phyloP scores from a whole-genome alignment of 2,797 vertebrate species.

The Nothura maculosa region DNA sequence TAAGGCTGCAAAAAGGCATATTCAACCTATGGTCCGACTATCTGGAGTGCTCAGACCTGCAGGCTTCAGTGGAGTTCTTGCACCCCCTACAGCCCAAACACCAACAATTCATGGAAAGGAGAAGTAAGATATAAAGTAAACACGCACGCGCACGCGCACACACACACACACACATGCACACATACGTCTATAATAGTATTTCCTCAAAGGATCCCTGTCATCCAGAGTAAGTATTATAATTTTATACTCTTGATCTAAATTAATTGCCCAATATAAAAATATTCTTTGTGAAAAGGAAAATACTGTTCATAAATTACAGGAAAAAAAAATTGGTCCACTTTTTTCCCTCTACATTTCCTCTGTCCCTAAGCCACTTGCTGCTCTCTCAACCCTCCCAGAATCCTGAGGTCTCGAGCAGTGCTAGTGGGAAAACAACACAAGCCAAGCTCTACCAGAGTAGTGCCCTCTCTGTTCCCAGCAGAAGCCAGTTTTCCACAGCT shows the following conservation, averaged over 20 bases:
- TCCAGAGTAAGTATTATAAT: background rate
- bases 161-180: too few species aligned
- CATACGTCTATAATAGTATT: background rate
- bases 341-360: background rate
- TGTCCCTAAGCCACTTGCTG: too few species aligned
- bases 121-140: rapidly evolving
- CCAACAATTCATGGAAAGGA: background rate
- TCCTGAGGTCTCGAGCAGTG: background rate
- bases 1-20: background rate
- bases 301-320: background rate
- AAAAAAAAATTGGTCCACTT: background rate
- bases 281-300: background rate
- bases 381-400: background rate
- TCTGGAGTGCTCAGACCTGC: background rate
- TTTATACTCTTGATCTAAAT: background rate
- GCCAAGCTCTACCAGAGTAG: background rate
- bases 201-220: background rate
- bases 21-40: background rate
- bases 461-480: background rate
- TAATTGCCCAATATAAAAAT: background rate
- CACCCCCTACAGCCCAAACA: constrained; percentile 78
- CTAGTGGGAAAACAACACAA: background rate
- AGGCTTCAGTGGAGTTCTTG: constrained; percentile 75
- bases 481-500: constrained; percentile 61
- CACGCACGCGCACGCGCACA: too few species aligned